Conservation (phyloP, 2,888 invertebrate genomes). For the Phlogophora meticulosa region DNA sequence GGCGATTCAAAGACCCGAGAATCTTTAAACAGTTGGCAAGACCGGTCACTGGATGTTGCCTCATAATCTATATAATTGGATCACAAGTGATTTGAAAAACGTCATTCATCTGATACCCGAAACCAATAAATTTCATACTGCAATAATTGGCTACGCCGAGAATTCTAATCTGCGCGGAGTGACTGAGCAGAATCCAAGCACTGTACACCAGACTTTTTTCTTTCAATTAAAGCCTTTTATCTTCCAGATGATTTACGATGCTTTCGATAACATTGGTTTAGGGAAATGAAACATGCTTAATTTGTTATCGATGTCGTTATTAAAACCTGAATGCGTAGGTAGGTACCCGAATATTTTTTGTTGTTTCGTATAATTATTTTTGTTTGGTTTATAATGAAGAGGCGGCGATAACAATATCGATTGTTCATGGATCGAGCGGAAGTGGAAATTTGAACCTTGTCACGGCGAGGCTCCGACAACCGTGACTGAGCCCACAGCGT, state of each 20-base stretch:
- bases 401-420: conserved; percentile 86
- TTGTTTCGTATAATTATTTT: conserved; percentile 80
- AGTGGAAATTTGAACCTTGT: conserved; percentile 87
- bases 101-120: conserved; percentile 80
- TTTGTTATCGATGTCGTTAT: conserved; percentile 69
- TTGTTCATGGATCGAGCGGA: conserved; percentile 87
- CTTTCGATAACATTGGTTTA: conserved; percentile 71
- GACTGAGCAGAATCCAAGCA: conserved; percentile 83
- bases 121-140: conserved; percentile 83
- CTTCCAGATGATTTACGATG: conserved; percentile 84
- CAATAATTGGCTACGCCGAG: conserved; percentile 84
- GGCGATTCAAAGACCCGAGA: conserved; percentile 61
- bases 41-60: conserved; percentile 22
- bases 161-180: conserved; percentile 85
- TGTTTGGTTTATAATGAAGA: conserved; percentile 85
- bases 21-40: conserved; percentile 44
- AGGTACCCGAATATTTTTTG: conserved; percentile 69
- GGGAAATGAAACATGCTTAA: conserved; percentile 71
- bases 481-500: conserved; percentile 87
- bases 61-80: conserved; percentile 60
- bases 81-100: conserved; percentile 68
- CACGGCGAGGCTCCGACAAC: conserved; percentile 81
- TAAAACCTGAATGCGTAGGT: conserved; percentile 68
- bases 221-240: conserved; percentile 87
- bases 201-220: conserved; percentile 83